These are phyloP conservation scores for Leistus spinibarbis DNA, from an alignment of 2,888 invertebrate species.

Conservation along the genomic window DNA sequence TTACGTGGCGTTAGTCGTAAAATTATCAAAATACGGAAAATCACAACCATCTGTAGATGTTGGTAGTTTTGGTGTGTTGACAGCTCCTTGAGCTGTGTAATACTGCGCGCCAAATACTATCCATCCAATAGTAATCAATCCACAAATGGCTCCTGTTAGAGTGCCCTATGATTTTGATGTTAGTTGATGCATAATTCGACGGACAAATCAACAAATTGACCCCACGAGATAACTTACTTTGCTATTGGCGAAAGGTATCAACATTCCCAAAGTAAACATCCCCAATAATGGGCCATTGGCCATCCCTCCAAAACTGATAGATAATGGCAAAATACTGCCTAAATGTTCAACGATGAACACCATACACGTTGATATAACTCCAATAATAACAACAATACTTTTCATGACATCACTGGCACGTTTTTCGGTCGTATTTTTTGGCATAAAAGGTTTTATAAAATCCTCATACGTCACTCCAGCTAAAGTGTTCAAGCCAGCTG, in stretches of 20 bases:
- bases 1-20: conserved; percentile 26
- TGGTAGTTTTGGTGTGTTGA: conserved; percentile 32
- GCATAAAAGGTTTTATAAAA: conserved; percentile 62
- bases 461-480: conserved; percentile 67
- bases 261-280: conserved; percentile 69
- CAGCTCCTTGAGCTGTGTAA: conserved; percentile 33
- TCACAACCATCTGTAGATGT: conserved; percentile 40
- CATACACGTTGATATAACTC: conserved; percentile 75
- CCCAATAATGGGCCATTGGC: conserved; percentile 70
- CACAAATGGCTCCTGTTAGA: conserved; percentile 41
- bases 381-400: conserved; percentile 58
- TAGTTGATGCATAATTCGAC: too few relatives aligned
- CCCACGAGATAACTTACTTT: conserved; percentile 60
- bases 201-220: too few relatives aligned
- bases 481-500: conserved; percentile 64
- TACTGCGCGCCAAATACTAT: conserved; percentile 40
- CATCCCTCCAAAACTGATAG: conserved; percentile 66
- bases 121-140: conserved; percentile 41
- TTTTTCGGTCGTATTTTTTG: conserved; percentile 58
- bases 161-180: conserved; percentile 41
- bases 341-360: conserved; percentile 68
- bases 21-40: conserved; percentile 13
- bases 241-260: conserved; percentile 67
- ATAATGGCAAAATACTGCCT: conserved; percentile 70
- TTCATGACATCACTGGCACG: conserved; percentile 66